Conservation (phyloP, 2,113 vertebrate species). For the Melierax canorus region DNA sequence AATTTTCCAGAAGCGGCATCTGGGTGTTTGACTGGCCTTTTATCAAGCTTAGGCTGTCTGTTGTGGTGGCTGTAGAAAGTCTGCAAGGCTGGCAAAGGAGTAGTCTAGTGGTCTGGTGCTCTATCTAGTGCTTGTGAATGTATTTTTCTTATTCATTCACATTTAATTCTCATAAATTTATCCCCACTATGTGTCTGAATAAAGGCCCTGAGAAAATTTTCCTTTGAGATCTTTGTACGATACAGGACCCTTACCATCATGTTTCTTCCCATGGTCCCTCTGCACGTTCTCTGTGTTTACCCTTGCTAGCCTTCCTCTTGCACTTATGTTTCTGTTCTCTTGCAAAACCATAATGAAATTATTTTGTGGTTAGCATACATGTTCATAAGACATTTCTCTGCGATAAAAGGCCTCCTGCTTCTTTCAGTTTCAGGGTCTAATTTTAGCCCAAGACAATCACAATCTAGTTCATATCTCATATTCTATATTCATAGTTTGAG, state of each 20-base stretch:
- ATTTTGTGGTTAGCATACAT: not conserved
- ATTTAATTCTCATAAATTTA: not conserved
- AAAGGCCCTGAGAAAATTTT: not conserved
- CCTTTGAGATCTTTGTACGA: not conserved
- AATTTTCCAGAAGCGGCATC: conserved; percentile 37
- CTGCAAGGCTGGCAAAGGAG: conserved; percentile 16
- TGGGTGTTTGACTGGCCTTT: conserved; percentile 56
- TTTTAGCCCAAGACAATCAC: not conserved
- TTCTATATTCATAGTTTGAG: not conserved
- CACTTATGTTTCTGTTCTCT: not conserved
- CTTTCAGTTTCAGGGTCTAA: not conserved
- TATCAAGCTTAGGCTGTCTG: conserved; percentile 42
- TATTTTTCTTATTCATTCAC: conserved; percentile 8
- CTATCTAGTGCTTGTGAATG: not conserved
- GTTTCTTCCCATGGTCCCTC: not conserved
- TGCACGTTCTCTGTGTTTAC: not conserved
- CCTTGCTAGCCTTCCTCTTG: not conserved
- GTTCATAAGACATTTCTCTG: not conserved
- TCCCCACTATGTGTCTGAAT: not conserved
- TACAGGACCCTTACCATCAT: too few species aligned
- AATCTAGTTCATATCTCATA: not conserved
- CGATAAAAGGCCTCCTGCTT: not conserved
- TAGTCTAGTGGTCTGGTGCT: not conserved
- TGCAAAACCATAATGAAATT: not conserved
- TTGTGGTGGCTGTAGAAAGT: conserved; percentile 6